Conservation (phyloP, 1,140 invertebrate species). For the Drusus annulatus region DNA sequence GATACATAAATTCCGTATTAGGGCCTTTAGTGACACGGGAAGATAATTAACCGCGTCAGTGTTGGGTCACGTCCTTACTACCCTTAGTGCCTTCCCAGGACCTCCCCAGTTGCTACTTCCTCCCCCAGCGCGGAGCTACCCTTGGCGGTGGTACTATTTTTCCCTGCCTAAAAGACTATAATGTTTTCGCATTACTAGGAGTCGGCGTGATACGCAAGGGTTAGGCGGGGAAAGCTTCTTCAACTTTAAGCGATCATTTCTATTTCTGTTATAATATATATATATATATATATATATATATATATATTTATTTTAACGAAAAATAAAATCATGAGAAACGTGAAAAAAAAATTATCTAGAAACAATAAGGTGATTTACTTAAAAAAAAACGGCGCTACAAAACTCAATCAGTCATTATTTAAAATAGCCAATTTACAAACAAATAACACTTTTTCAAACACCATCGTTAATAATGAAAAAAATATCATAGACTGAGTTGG, state of each 20-base stretch:
- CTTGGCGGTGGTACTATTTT: constrained; percentile 28
- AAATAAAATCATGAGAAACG: no score
- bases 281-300: no score
- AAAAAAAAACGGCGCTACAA: no score
- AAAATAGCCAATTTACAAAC: no score
- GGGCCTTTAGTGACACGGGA: constrained; percentile 25
- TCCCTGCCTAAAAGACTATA: constrained; percentile 37
- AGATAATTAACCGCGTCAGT: constrained; percentile 42
- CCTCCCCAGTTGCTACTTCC: constrained; percentile 14
- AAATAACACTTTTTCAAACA: no score
- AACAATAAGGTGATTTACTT: no score
- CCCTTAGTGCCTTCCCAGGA: neutral
- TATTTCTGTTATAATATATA: no score
- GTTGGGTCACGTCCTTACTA: constrained; percentile 44
- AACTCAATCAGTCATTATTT: no score
- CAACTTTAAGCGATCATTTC: neutral
- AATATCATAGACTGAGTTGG: no score
- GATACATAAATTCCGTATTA: constrained; percentile 41
- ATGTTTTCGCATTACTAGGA: constrained; percentile 55
- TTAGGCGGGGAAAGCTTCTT: neutral
- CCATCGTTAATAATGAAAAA: no score
- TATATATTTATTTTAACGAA: no score
- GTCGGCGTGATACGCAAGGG: constrained; percentile 45
- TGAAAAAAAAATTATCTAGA: no score
- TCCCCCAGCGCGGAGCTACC: neutral